Evolutionary conservation across 1,140 invertebrate species (phyloP), one percentile per base, ranked within the genome.

Genomic region (Drosophila chauvacae): DNA sequence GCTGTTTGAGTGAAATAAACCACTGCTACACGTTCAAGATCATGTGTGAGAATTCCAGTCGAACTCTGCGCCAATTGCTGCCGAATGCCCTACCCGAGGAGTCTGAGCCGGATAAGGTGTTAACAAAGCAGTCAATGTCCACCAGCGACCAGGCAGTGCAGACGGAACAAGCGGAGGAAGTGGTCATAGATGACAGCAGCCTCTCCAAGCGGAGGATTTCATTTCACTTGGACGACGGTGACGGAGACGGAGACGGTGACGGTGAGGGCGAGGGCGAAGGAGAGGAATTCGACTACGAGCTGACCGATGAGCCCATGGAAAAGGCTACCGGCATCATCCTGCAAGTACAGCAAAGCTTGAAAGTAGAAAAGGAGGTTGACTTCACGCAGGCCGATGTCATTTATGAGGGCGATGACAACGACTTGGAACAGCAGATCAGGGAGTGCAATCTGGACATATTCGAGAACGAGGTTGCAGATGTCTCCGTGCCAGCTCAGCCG

Each of bases 1-100:
- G 71, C 7, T 92, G 91, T 33, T 73, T 92, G 28, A 91, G 91
- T 53, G 91, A 92, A 39, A 92, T 92, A 23, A 91, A 91, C 61
- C 86, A 77, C 10, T 91, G 91, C 30, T 92, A 86, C 30, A 83
- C 87, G 3, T 92, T 92, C 20, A 92, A 92, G 41, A 78, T 91
- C 6, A 92, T 92, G 64, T 91, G 90, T 44, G 91, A 92, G 45
- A 91, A 77, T 47, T 92, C 91, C 1, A 78, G 80, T 56, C 78
- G 80, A 23, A 92, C 91, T 1, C 48, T 92, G 39, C 77, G 82
- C 9, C 91, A 92, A 62, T 28, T 92, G 55, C 28, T 92, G 41
- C 91, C 91, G 16, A 77, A 92, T 68, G 77, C 81, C 2, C 23
- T 78, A 51, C 83, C 78, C 10, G 91, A 92, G 37, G 81, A 90